These are phyloP conservation scores for Rousettus leschenaultii DNA, from an alignment of 2,113 vertebrate species.

Conservation along the genomic window DNA sequence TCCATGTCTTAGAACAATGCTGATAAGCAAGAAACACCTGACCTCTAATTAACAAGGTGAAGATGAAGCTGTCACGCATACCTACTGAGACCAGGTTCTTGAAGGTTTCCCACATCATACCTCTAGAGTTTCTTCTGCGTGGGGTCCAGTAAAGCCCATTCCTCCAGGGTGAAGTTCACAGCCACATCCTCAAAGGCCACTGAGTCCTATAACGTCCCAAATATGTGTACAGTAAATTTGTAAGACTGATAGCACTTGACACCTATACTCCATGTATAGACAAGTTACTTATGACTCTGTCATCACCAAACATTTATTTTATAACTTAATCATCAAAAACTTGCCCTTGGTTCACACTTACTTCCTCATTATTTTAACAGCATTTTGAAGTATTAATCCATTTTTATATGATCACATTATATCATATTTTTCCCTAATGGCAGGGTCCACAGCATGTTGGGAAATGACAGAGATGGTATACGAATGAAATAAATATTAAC, in stretches of 20 bases:
- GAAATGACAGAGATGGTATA: too few species aligned
- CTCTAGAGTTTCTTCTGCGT: constrained; percentile 29
- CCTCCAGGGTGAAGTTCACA: constrained; percentile 26
- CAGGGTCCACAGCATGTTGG: too few species aligned
- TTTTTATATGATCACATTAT: too few species aligned
- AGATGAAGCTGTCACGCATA: not conserved
- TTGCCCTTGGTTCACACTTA: not conserved
- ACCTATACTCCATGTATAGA: not conserved
- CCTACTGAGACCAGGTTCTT: constrained; percentile 10
- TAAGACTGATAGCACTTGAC: not conserved
- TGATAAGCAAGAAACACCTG: not conserved
- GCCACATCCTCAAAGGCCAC: not conserved
- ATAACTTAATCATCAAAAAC: not conserved
- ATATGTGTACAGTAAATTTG: not conserved
- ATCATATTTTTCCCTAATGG: too few species aligned
- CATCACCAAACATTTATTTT: not conserved
- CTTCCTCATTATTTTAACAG: not conserved
- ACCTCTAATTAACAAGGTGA: not conserved
- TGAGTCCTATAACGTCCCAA: not conserved
- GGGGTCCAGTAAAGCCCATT: constrained; percentile 27
- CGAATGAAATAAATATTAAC: too few species aligned
- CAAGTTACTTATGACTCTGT: not conserved
- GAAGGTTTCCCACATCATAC: constrained; percentile 55
- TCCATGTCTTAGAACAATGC: not conserved
- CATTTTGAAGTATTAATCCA: too few species aligned